phyloP scores from a whole-genome alignment of 2,888 invertebrate species.

The Rhaphigaster nebulosa region DNA sequence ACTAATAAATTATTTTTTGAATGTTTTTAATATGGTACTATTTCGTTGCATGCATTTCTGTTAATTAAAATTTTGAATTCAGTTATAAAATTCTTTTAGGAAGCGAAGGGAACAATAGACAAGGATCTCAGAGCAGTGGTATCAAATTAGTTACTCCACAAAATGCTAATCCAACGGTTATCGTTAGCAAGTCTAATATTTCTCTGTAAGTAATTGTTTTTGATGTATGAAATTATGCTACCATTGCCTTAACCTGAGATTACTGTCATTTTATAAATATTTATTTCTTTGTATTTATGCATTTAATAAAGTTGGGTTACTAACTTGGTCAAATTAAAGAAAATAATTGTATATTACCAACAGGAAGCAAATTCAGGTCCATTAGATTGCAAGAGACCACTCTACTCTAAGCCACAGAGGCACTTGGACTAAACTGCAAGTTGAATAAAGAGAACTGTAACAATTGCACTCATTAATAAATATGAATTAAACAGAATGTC shows the following conservation, averaged over 20 bases:
- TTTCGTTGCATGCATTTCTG: not conserved
- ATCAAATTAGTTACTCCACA: conserved; percentile 65
- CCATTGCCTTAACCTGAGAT: not conserved
- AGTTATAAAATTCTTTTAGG: not conserved
- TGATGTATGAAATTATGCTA: not conserved
- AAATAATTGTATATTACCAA: too few relatives aligned
- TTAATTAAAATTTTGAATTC: not conserved
- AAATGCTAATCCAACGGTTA: conserved; percentile 71
- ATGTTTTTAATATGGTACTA: too few relatives aligned
- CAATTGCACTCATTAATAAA: too few relatives aligned
- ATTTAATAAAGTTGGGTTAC: not conserved
- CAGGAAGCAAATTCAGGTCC: too few relatives aligned
- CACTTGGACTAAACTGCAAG: too few relatives aligned
- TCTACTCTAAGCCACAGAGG: too few relatives aligned
- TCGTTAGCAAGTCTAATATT: conserved; percentile 71
- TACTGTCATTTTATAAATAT: not conserved
- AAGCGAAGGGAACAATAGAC: conserved; percentile 49
- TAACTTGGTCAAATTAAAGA: not conserved
- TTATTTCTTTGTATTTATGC: not conserved
- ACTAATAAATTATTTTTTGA: too few relatives aligned
- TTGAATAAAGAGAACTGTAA: too few relatives aligned
- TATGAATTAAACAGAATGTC: too few relatives aligned
- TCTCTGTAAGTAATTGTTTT: conserved; percentile 61
- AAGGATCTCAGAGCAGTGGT: conserved; percentile 57
- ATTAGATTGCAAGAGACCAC: too few relatives aligned